These are phyloP conservation scores for Phalanger gymnotis DNA, from an alignment of 2,797 vertebrate species.

Conservation along the genomic window DNA sequence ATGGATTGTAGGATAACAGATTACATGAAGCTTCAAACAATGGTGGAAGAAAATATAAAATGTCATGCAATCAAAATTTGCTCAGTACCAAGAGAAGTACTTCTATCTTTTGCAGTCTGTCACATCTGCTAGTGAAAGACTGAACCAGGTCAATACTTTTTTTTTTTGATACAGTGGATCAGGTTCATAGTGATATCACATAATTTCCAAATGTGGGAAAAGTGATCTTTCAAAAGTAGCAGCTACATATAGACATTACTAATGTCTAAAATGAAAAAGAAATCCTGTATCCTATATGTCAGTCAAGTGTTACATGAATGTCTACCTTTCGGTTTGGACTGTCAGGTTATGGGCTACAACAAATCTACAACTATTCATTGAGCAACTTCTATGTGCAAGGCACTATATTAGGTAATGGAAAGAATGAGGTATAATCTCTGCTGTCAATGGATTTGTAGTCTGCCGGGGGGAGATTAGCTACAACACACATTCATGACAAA, in stretches of 20 bases:
- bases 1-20: neutral
- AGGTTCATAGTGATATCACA: neutral
- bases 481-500: neutral
- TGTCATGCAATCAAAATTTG: neutral
- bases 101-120: neutral
- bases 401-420: neutral
- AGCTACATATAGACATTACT: neutral
- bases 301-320: neutral
- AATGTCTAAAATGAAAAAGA: neutral
- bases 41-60: neutral
- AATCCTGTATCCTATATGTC: neutral
- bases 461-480: neutral
- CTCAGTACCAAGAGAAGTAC: neutral
- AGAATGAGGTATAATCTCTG: neutral
- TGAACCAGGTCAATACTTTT: neutral
- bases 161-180: neutral
- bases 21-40: neutral
- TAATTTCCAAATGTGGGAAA: neutral
- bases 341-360: neutral
- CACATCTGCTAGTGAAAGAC: neutral
- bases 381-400: neutral
- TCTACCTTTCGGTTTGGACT: neutral
- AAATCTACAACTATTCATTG: neutral
- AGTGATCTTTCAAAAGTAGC: neutral
- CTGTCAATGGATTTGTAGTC: neutral